Evolutionary conservation across 2,113 vertebrate genomes (phyloP).

Genomic region (Saimiri boliviensis): DNA sequence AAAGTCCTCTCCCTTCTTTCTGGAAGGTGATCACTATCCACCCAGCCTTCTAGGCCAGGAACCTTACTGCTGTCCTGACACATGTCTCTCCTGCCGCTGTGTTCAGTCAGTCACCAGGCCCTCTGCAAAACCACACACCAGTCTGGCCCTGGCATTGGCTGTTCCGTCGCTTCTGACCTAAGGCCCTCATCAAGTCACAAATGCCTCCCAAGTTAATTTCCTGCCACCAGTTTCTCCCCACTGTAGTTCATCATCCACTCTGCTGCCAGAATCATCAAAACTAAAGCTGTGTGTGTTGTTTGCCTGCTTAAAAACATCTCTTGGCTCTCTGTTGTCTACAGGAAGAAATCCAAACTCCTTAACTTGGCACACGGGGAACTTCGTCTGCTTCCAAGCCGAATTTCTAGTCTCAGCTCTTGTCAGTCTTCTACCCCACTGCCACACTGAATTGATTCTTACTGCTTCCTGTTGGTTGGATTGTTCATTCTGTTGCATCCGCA

Average conservation of each 20-base stretch:
- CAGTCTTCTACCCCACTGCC: not conserved
- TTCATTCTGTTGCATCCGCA: not conserved
- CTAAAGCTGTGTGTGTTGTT: not conserved
- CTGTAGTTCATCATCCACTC: not conserved
- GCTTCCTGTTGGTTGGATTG: not conserved
- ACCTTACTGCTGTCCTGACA: not conserved
- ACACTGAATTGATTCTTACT: not conserved
- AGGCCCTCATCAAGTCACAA: not conserved
- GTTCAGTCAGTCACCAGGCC: not conserved
- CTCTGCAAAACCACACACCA: not conserved
- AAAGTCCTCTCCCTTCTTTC: not conserved
- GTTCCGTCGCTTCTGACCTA: not conserved
- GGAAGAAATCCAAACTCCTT: slow-evolving; percentile 46
- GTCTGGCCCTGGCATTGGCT: not conserved
- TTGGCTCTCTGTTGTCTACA: slow-evolving; percentile 39
- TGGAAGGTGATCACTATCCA: not conserved
- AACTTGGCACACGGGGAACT: not conserved
- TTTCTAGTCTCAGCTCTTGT: not conserved
- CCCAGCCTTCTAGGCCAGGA: not conserved
- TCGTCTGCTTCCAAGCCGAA: not conserved
- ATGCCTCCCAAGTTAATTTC: slow-evolving; percentile 42
- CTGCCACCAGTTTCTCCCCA: not conserved
- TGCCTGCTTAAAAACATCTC: slow-evolving; percentile 33
- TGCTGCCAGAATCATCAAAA: not conserved
- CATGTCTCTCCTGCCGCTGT: not conserved